Evolutionary conservation across 2,888 invertebrate genomes (phyloP).

Genomic region (Chymomyza fuscimana): DNA sequence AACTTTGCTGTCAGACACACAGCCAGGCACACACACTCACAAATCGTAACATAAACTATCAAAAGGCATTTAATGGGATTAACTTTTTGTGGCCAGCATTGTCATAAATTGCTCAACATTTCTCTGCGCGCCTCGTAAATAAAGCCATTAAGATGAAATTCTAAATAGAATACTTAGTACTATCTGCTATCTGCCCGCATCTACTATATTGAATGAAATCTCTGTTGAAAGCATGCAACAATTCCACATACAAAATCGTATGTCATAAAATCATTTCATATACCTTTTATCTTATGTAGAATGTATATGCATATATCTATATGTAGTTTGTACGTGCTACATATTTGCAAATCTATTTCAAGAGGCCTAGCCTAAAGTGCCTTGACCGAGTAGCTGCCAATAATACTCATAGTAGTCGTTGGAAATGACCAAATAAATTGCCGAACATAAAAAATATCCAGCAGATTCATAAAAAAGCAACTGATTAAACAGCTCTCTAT

Average conservation of each 20-base stretch:
- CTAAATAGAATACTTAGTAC: constrained; percentile 42
- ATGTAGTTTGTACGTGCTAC: constrained; percentile 7
- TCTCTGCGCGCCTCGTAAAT: constrained; percentile 65
- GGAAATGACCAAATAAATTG: constrained; percentile 31
- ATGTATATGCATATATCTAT: no score
- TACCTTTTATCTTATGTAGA: not conserved
- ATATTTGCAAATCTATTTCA: constrained; percentile 21
- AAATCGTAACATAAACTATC: constrained; percentile 69
- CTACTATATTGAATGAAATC: not conserved
- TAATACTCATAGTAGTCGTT: not conserved
- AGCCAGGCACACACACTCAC: constrained; percentile 1
- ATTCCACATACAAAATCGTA: not conserved
- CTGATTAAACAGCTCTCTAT: constrained; percentile 61
- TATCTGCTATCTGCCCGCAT: no score
- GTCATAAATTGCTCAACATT: constrained; percentile 57
- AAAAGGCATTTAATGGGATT: constrained; percentile 73
- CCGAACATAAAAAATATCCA: constrained; percentile 40
- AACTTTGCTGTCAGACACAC: constrained; percentile 9
- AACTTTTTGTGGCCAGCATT: constrained; percentile 66
- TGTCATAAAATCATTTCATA: not conserved
- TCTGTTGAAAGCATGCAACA: not conserved
- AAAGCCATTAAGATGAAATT: constrained; percentile 67
- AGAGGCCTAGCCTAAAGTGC: constrained; percentile 53
- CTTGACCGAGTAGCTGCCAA: constrained; percentile 52
- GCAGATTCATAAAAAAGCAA: constrained; percentile 35